Base-by-base conservation (phyloP, 2,888 invertebrate genomes). In the Leptopilina myrica region DNA sequence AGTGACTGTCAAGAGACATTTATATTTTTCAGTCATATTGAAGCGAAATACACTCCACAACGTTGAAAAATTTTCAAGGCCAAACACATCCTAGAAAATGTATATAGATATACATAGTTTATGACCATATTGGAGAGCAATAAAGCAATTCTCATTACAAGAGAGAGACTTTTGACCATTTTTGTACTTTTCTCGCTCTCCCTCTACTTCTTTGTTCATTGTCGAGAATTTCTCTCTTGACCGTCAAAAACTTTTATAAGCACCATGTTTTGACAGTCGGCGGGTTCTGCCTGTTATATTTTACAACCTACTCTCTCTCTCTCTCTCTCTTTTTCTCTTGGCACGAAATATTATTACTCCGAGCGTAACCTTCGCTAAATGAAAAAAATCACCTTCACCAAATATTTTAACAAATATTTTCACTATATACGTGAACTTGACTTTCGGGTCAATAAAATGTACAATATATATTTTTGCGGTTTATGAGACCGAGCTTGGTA, bases 281-380 rank as follows among this genome's bases (percentile, higher is more conserved):
- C 87, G 90, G 90, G 89, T 90, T 91, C 85, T 88, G 89, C 86
- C 84, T 89, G 85, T 90, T 88, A 90, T 84, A 49, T 88, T 89
- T 89, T 88, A 89, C 84, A 86, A 87, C 83, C 80, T 79, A 79
- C 64, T 77, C 73, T 20, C 20, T 20, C 20, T 20, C 20, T 20
- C 20, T 20, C 20, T 20, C 20, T 20, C 20, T 20, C 20, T 20
- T 1, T 20, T 1, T 20, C 20, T 33, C 53, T 46, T 12, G 1
- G 12, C 9, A 49, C 46, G 46, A 49, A 49, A 49, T 49, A 49
- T 11, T 49, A 49, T 12, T 49, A 49, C 20, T 14, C 1, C 15
- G 15, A 14, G 59, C 8, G n/a, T 5, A 76, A 76, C 76, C 64
- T 64, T 76, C 76, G 20, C 8, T 4, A 46, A 33, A 76, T 64